Evolutionary conservation across 2,888 invertebrate species (phyloP), one percentile per base, ranked within the genome.

Genomic region (Noctuana brunneofusca): DNA sequence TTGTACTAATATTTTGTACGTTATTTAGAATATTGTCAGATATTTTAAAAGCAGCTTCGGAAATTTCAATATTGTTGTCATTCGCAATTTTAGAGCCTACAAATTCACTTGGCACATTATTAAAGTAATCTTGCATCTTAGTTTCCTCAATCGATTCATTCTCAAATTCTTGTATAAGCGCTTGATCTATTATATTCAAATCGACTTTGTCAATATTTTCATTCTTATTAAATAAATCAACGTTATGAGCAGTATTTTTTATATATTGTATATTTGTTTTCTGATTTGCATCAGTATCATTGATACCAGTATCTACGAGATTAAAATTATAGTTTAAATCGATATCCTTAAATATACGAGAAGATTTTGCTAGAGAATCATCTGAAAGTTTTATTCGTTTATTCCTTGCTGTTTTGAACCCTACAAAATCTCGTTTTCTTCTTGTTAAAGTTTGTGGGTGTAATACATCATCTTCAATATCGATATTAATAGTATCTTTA

Each of bases 11-110:
- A 35, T 22, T 30, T 12, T 59, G n/a, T 16, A 77, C 71, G 65
- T 81, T 80, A 38, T 74, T 68, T 68, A 84, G 83, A 30, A 84
- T 66, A 43, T 66, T 71, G 63, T 73, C 79, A 16, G 78, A 78
- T 68, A 74, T 76, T 54, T 75, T 65, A 11, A 84, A 64, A 55
- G 75, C 69, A 56, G 75, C 70, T 66, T 80, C 69, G 20, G 76
- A 75, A 27, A 80, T 67, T 24, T 55, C 54, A 22, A 73, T 67
- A 12, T 63, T 16, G 69, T 72, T 73, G 46, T 74, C 73, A 63
- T 70, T 73, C 5, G 81, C 82, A 18, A 85, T 84, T 65, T 72
- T 74, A 67, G 88, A 88, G 6, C 81, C 86, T 12, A 67, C 35
- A 66, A 69, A 73, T 30, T 22, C n/a, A 53, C 24, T 16, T 4